Percentiles rank a stretch among this genome's conserved stretches.
Evolutionary conservation across 2,888 invertebrate species (phyloP).

Genomic region (Mermis nigrescens): DNA sequence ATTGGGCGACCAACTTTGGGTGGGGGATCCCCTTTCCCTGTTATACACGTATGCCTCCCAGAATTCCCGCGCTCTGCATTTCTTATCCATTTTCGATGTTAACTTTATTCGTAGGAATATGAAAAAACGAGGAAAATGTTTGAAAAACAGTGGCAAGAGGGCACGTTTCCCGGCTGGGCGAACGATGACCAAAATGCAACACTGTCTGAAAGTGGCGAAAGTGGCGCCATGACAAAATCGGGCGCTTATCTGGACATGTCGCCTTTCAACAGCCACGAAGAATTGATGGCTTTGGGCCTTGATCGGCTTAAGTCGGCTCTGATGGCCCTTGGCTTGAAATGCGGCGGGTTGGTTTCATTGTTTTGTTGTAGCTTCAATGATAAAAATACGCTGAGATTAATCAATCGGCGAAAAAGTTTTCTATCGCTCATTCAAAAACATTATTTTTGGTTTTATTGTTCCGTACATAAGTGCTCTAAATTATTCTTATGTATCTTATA

Average conservation of each 20-base stretch:
- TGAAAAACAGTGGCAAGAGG: slow-evolving; percentile 64
- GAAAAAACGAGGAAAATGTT: slow-evolving; percentile 59
- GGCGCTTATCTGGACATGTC: slow-evolving; percentile 95
- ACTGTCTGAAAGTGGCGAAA: slow-evolving; percentile 33
- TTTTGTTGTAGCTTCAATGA: no score
- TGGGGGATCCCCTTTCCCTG: no score
- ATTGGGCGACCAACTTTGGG: no score
- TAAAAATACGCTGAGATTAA: no score
- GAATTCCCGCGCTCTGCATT: no score
- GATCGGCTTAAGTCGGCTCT: slow-evolving; percentile 90
- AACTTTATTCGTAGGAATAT: slow-evolving; percentile 43
- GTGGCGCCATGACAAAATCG: slow-evolving; percentile 66
- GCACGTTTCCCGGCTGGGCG: slow-evolving; percentile 83
- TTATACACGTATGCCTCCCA: no score
- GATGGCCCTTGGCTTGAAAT: slow-evolving; percentile 86
- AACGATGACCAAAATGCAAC: slow-evolving; percentile 20
- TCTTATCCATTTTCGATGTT: background rate
- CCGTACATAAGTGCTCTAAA: no score
- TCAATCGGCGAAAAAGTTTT: no score
- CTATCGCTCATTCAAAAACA: no score
- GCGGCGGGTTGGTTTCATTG: slow-evolving; percentile 89
- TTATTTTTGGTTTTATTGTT: no score
- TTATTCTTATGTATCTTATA: no score
- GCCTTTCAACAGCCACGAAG: slow-evolving; percentile 88
- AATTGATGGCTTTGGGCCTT: slow-evolving; percentile 81